Evolutionary conservation across 2,888 invertebrate genomes (phyloP), one percentile per base, ranked within the genome.

Genomic region (Heliconius erato): DNA sequence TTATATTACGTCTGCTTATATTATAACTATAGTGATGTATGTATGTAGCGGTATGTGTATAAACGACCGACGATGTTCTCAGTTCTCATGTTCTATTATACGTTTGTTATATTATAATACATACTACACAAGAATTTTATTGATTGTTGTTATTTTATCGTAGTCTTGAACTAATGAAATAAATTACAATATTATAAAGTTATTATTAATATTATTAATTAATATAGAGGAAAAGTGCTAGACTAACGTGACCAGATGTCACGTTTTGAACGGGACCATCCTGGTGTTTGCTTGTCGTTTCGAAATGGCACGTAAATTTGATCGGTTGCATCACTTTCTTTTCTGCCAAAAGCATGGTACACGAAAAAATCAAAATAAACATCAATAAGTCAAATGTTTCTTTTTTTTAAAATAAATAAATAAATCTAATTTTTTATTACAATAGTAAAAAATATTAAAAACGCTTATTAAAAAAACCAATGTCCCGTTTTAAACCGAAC

Each of bases 51-150:
- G 54, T 74, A 59, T 72, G 80, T 87, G 88, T 87, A 88, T 87
- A 85, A 86, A 86, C 88, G 87, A 88, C 84, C 87, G 86, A 54
- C 54, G 88, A 86, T 84, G 87, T 87, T 86, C 86, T 79, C n/a
- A n/a, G 81, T 82, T 82, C 72, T 79, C 85, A 84, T 82, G 82
- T 83, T 83, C 83, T 82, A 83, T 81, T 84, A 84, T 86, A 85
- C 84, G 82, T 84, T 82, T 85, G 83, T 83, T 85, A 84, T 85
- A 85, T 85, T 85, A 84, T 85, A 28, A 28, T 28, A 28, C 28
- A 85, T 85, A 84, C 84, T 85, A 84, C 84, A 83, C 84, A 71
- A 84, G 82, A 84, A 86, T 86, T 87, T 86, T 86, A 87, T 86
- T 86, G 83, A 85, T 82, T 80, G 79, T 84, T 79, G 80, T 85